Base-by-base conservation (phyloP, 2,113 vertebrate genomes). In the Poicephalus meyeri region DNA sequence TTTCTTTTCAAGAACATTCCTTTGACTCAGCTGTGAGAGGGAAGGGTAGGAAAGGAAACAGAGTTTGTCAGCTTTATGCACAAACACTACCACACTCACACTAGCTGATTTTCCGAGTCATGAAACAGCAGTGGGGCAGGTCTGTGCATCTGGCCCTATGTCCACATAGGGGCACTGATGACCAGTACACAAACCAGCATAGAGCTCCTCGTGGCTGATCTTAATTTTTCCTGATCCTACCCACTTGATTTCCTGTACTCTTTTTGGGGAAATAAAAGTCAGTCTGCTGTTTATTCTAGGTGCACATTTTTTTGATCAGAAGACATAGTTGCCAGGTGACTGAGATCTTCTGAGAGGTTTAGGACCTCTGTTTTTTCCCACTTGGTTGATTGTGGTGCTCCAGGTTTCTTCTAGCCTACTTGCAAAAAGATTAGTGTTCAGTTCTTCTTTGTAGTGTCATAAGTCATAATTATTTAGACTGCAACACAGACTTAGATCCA, bases 381-480 rank as follows among this genome's bases (percentile, higher is more conserved):
- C 13, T 73, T 70, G 21, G 5, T 16, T 77, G 6, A 11, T 50
- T 50, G 20, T 52, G 39, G 33, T 90, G 4, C 7, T 77, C 31
- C 68, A 39, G 6, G 39, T 71, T 83, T 90, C 66, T 83, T 60
- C 29, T 31, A 79, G 41, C 5, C 16, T 74, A 58, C 39, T 52
- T 80, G 39, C 29, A 74, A 53, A 89, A 63, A 29, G 1, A 12
- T 88, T 83, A 56, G 37, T 1, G 1, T 77, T 88, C 18, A 55
- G 23, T 86, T 77, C 3, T 53, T 89, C 10, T 39, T 14, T n/a
- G 11, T 39, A 28, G 29, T 46, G 7, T 79, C 73, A 4, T 60
- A 84, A 77, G 52, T 55, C 72, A 56, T 33, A 71, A 39, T 66
- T 66, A 69, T 56, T 91, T 78, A 90, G 82, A 86, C 55, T 90